phyloP scores from a whole-genome alignment of 1,140 invertebrate species.

The Diachasma alloeum region DNA sequence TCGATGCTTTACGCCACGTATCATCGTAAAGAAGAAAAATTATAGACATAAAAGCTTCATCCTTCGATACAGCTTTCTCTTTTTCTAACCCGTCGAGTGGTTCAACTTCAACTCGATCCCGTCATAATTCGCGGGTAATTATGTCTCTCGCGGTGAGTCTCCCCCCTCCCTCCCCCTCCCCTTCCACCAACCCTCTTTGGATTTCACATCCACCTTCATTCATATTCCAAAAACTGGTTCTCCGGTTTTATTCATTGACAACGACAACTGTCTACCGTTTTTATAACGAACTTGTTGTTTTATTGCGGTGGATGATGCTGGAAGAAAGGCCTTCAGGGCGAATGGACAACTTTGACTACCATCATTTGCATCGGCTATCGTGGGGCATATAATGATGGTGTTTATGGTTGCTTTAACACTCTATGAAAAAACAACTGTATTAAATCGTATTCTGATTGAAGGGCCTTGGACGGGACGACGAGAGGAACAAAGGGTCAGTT shows the following conservation, averaged over 20 bases:
- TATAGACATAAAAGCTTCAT: not conserved
- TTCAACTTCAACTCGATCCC: not conserved
- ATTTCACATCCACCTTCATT: not conserved
- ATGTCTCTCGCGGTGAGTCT: not conserved
- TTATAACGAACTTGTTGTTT: conserved; percentile 25
- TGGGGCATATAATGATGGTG: not conserved
- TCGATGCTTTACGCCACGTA: conserved; percentile 1
- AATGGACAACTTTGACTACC: not conserved
- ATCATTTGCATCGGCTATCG: not conserved
- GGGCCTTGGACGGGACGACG: too few species aligned
- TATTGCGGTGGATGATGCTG: not conserved
- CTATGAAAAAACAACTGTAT: not conserved
- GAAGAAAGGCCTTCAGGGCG: not conserved
- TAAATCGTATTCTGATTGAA: too few species aligned
- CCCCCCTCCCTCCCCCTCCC: not conserved
- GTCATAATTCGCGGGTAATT: not conserved
- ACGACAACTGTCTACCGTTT: conserved; percentile 38
- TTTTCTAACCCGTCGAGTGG: not conserved
- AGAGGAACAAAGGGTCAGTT: too few species aligned
- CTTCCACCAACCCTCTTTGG: not conserved
- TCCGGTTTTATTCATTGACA: conserved; percentile 47
- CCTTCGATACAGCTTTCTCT: not conserved
- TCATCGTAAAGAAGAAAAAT: conserved; percentile 2
- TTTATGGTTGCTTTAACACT: not conserved
- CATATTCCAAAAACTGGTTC: conserved; percentile 43